phyloP scores from a whole-genome alignment of 1,140 invertebrate species.

The Drosophila pectinifera region DNA sequence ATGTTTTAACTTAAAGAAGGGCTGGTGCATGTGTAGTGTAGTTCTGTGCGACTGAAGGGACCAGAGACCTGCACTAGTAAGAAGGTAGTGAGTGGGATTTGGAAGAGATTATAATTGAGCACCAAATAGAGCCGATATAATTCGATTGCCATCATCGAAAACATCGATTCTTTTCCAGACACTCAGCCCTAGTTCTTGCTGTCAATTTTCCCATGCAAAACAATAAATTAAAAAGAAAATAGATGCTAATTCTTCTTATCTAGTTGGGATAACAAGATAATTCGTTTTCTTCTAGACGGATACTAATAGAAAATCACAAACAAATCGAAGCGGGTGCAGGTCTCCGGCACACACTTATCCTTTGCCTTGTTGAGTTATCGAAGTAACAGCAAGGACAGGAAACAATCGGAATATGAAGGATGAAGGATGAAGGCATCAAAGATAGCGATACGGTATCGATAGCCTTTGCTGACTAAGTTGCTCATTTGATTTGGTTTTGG shows the following conservation, averaged over 20 bases:
- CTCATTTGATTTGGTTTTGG: slow-evolving; percentile 6
- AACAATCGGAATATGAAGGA: not conserved
- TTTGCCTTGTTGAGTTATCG: not conserved
- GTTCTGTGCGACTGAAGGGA: not conserved
- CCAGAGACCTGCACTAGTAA: slow-evolving; percentile 12
- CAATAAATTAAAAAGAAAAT: no score
- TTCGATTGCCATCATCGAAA: no score
- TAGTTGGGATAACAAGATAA: no score
- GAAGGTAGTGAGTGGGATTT: no score
- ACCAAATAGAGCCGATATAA: no score
- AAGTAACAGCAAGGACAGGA: not conserved
- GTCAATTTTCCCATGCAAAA: no score
- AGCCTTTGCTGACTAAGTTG: slow-evolving; percentile 7
- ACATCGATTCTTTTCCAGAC: no score
- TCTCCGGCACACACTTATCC: slow-evolving; percentile 3
- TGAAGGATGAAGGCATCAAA: no score
- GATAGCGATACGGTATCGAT: no score
- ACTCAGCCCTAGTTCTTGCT: no score
- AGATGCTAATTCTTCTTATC: no score
- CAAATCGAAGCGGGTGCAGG: not conserved
- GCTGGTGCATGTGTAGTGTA: not conserved
- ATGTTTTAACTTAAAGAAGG: not conserved
- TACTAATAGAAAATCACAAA: slow-evolving; percentile 1
- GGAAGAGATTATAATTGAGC: no score
- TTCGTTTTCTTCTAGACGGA: not conserved